phyloP scores from a whole-genome alignment of 2,113 vertebrate species.

The Albula goreensis region DNA sequence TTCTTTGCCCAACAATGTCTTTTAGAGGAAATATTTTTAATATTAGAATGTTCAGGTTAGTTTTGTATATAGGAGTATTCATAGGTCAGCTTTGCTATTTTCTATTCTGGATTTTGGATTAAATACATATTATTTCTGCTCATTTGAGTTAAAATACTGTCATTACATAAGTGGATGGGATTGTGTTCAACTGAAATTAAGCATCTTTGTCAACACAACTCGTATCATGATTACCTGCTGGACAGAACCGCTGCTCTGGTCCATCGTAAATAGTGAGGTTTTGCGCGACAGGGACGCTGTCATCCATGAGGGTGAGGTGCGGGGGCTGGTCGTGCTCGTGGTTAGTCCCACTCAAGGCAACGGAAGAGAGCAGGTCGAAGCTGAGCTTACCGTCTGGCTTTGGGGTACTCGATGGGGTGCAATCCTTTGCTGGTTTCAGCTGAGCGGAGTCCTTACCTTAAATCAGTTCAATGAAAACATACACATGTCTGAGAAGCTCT shows the following conservation, averaged over 20 bases:
- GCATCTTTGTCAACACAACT: no score
- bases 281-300: conserved; percentile 78
- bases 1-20: background rate
- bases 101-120: no score
- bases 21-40: background rate
- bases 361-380: conserved; percentile 95
- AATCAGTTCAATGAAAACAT: background rate
- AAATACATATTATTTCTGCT: no score
- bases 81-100: no score
- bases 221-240: conserved; percentile 76
- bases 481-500: no score
- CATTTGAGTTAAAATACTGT: no score
- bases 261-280: conserved; percentile 87
- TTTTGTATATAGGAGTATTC: no score
- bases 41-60: no score
- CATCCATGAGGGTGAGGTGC: conserved; percentile 87
- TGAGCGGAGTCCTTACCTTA: conserved; percentile 82
- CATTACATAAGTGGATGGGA: no score
- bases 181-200: no score
- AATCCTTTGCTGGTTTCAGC: conserved; percentile 92
- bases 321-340: conserved; percentile 94
- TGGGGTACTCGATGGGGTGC: conserved; percentile 94
- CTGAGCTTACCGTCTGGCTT: conserved; percentile 93
- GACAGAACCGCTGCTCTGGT: conserved; percentile 94
- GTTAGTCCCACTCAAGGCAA: conserved; percentile 95